Evolutionary conservation across 1,140 invertebrate species (phyloP).

Genomic region (Onthophagus taurus): DNA sequence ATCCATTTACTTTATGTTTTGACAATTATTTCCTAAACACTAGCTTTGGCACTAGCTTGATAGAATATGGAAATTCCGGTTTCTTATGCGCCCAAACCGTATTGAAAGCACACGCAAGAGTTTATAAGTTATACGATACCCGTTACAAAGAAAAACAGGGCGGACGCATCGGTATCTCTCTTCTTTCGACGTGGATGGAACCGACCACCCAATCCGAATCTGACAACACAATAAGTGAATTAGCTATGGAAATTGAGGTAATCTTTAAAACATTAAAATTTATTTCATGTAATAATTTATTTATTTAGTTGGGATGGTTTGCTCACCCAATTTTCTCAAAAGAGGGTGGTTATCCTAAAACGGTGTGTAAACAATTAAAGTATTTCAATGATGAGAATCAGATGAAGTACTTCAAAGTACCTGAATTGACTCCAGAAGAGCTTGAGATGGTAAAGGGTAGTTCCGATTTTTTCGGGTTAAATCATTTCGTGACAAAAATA

Average conservation of each 20-base stretch:
- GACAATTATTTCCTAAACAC: slow-evolving; percentile 1
- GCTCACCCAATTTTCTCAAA: slow-evolving; percentile 51
- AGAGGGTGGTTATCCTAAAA: slow-evolving; percentile 51
- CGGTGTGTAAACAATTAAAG: slow-evolving; percentile 47
- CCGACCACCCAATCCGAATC: neutral
- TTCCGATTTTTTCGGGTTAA: slow-evolving; percentile 53
- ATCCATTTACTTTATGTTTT: slow-evolving; percentile 12
- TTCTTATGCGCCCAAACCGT: slow-evolving; percentile 38
- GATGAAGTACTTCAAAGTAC: slow-evolving; percentile 45
- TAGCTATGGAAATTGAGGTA: too few relatives aligned
- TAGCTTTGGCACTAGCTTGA: slow-evolving; percentile 5
- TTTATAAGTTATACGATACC: slow-evolving; percentile 36
- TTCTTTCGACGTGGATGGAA: neutral
- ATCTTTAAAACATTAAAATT: too few relatives aligned
- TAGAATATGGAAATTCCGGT: slow-evolving; percentile 24
- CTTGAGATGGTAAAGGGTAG: slow-evolving; percentile 46
- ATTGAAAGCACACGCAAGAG: slow-evolving; percentile 36
- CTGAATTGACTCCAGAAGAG: slow-evolving; percentile 51
- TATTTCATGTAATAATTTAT: neutral
- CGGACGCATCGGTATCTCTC: neutral
- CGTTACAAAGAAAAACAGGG: slow-evolving; percentile 20
- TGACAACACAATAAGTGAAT: neutral
- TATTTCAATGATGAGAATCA: slow-evolving; percentile 48
- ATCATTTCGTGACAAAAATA: slow-evolving; percentile 43
- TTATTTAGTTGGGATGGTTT: slow-evolving; percentile 47